These are phyloP conservation scores for Synanthedon vespiformis DNA, from an alignment of 2,888 invertebrate genomes.

Conservation along the genomic window DNA sequence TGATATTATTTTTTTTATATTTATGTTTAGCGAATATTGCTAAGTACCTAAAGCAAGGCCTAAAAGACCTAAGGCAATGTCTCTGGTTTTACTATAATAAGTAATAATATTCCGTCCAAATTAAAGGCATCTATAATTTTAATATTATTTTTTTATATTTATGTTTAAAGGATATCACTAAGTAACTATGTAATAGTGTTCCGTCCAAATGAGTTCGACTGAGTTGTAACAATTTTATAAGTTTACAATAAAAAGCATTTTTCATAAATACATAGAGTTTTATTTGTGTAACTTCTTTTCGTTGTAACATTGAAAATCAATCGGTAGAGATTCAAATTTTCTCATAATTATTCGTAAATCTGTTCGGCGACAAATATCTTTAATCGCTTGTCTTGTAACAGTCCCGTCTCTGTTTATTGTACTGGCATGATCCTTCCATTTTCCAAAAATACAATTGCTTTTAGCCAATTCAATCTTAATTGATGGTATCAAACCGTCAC, in stretches of 20 bases:
- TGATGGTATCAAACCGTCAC: slow-evolving; percentile 33
- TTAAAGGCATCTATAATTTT: no score
- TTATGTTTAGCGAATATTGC: no score
- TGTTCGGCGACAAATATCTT: slow-evolving; percentile 38
- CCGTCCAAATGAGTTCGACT: slow-evolving; percentile 2
- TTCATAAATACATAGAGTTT: background rate
- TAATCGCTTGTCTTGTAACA: slow-evolving; percentile 22
- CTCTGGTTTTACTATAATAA: no score
- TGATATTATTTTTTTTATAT: no score
- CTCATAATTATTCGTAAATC: slow-evolving; percentile 42
- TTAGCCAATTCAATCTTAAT: slow-evolving; percentile 43
- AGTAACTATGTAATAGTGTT: background rate
- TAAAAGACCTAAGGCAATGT: no score
- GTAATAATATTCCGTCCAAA: no score
- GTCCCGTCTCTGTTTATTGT: slow-evolving; percentile 37
- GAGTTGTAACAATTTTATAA: background rate
- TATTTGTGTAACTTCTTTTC: slow-evolving; percentile 16
- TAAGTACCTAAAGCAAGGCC: no score
- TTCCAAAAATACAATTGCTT: slow-evolving; percentile 54
- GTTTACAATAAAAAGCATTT: background rate
- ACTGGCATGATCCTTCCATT: slow-evolving; percentile 50
- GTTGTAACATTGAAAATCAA: slow-evolving; percentile 44
- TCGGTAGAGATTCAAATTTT: slow-evolving; percentile 34
- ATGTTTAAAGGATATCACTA: no score
- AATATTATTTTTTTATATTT: no score